Base-by-base conservation (phyloP, 2,113 vertebrate genomes). In the Dipodomys stephensi region DNA sequence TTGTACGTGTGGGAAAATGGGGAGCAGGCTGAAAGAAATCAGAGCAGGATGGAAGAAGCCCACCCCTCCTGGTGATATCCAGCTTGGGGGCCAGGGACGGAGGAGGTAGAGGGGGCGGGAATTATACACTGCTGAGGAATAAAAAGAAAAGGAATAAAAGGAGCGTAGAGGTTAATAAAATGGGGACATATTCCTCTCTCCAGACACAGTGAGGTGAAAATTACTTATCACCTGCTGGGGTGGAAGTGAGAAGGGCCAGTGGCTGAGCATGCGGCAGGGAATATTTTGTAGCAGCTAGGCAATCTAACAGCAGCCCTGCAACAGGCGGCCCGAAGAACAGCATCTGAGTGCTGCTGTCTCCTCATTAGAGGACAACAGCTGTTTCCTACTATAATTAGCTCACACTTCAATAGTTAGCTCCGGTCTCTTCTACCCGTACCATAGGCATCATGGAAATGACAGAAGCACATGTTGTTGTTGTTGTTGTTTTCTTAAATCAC, bases 361-460 rank as follows among this genome's bases (percentile, higher is more conserved):
- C 98, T 98, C 98, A 97, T 98, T 98, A 98, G 96, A 95, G 97
- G 97, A 96, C 96, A 98, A 96, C 98, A 98, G 98, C 98, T 98
- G 98, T 97, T 98, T 98, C 98, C 97, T 96, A 76, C 98, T 97
- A 94, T 98, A 98, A 98, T 98, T 98, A 98, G 97, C 98, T 97
- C 97, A 98, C 98, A 98, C 98, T 98, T 98, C 98, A 98, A 95
- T 97, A 98, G 98, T 96, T 97, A 98, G 96, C 96, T 95, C 92
- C 93, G 67, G 95, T 97, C 97, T 98, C 97, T 98, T 97, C 98
- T 98, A 98, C 98, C 13, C 98, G 98, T 96, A 98, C 97, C 95
- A 93, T 96, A 96, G 94, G 92, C 97, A 98, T 91, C 95, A 91
- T 65, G 90, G 96, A 98, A 97, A 98, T 98, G 96, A 98, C 95